Conservation (phyloP, 2,113 vertebrate species). For the Sula dactylatra region DNA sequence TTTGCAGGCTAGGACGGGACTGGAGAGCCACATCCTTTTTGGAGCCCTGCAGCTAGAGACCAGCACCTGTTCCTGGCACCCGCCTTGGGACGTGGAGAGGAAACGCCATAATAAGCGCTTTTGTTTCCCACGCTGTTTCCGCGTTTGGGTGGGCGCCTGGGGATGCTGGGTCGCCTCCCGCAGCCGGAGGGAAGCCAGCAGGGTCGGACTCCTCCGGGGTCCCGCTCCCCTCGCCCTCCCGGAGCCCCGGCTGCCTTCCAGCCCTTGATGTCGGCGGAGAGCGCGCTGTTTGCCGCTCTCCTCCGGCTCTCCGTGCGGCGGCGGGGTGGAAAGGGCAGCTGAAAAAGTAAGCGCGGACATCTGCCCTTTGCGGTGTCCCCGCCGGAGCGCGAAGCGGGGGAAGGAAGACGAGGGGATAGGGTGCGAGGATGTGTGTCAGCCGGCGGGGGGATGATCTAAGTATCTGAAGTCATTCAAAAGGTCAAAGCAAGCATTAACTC, state of each 20-base stretch:
- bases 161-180: background rate
- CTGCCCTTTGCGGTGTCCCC: background rate
- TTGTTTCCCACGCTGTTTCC: rapidly evolving
- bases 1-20: too few relatives aligned
- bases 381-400: background rate
- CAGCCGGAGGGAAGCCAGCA: background rate
- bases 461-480: background rate
- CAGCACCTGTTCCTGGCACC: background rate
- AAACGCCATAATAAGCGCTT: background rate
- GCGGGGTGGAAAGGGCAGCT: background rate
- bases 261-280: background rate
- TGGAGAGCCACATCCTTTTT: background rate
- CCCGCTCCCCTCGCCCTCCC: background rate
- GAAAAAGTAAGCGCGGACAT: background rate
- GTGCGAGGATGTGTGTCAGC: background rate
- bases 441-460: background rate
- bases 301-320: rapidly evolving
- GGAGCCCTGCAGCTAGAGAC: background rate
- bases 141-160: background rate
- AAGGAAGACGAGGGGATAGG: background rate
- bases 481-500: background rate
- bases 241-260: background rate
- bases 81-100: background rate
- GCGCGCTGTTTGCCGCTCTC: rapidly evolving
- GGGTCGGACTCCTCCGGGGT: background rate